Evolutionary conservation across 1,140 invertebrate genomes (phyloP), one percentile per base, ranked within the genome.

Genomic region (Pseudomyrmex pallidus): DNA sequence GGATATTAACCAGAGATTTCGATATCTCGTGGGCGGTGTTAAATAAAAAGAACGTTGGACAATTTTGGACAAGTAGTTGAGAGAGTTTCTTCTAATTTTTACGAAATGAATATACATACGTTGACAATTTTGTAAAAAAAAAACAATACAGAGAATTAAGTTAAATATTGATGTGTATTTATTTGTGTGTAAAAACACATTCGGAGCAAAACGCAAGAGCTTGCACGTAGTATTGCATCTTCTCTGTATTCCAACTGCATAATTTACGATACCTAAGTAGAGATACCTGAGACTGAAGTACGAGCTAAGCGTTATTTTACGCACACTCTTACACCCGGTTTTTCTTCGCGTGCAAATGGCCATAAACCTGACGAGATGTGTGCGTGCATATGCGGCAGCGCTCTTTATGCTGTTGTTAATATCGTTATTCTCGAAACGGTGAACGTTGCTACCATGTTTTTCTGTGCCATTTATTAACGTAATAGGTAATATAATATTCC

Each of bases 391-490:
- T 20, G 13, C 48, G 46, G 12, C 4, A 35, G 54, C 13, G 12
- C 35, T 72, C 66, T 61, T 68, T 57, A 46, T 68, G 15, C 13
- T 20, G 20, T 17, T 64, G 52, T 68, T 78, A 78, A 78, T 70
- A 80, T 72, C 66, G 54, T 80, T 72, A 80, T 22, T 80, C 76
- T 59, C 56, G 22, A 80, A 72, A 59, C 54, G 70, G 20, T 12
- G 64, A 13, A 59, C 15, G 5, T 52, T 20, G 44, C 64, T 25
- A 48, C 44, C 44, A 46, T 57, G 66, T 72, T 80, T 59, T 7
- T 52, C 66, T 59, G 20, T 62, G 67, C 35, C 64, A 72, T 80
- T 80, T 80, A 72, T 80, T 80, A 80, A 72, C 64, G 20, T 80
- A 80, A 80, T 80, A 56, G 66, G 46, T 66, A 35, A 35, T 50